A percentile compares a stretch with the other conserved stretches of the same genome.
phyloP scores from a whole-genome alignment of 2,888 invertebrate genomes.

The Antheraea assamensis region DNA sequence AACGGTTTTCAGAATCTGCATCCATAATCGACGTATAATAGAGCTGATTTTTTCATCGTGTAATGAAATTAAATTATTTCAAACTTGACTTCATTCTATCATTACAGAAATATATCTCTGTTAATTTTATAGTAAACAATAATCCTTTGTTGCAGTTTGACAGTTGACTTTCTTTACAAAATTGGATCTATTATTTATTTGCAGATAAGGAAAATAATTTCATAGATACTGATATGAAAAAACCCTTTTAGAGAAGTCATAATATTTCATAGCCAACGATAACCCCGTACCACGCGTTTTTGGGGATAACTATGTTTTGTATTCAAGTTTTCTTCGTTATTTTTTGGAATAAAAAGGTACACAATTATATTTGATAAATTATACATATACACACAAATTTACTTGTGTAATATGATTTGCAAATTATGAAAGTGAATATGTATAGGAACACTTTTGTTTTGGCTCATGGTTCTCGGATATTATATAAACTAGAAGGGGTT shows the following conservation, averaged over 20 bases:
- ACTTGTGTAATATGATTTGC: not conserved
- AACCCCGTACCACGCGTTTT: not conserved
- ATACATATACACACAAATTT: not conserved
- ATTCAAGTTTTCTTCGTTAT: not conserved
- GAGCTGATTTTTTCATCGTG: not conserved
- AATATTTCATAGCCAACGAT: not conserved
- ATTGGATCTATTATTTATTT: not conserved
- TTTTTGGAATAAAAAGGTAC: not conserved
- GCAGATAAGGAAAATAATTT: not conserved
- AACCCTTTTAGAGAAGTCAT: not conserved
- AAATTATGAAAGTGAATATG: not conserved
- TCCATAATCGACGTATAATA: not conserved
- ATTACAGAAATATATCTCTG: not conserved
- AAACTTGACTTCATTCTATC: not conserved
- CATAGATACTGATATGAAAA: not conserved
- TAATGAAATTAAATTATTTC: not conserved
- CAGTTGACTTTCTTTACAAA: not conserved
- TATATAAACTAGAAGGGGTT: not conserved
- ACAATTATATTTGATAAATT: not conserved
- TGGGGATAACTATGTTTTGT: not conserved
- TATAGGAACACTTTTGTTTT: not conserved
- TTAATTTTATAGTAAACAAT: not conserved
- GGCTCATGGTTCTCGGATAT: not conserved
- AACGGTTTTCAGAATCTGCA: not conserved
- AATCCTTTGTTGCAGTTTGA: not conserved